Conservation (phyloP, 2,113 vertebrate genomes). For the Aegithalos caudatus region DNA sequence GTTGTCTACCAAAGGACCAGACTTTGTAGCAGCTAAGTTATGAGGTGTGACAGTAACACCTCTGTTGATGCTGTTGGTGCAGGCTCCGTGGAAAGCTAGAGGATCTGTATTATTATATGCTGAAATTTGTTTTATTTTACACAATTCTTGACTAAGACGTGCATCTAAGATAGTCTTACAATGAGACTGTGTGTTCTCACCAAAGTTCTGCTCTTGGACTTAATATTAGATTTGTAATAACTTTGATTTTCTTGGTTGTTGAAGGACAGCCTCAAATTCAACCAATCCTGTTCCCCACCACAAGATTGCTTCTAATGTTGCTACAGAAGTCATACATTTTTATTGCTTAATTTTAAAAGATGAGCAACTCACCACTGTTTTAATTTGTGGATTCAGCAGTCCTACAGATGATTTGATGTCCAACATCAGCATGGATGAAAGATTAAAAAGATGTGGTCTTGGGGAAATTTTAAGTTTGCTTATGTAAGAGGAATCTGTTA, state of each 20-base stretch:
- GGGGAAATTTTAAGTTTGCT: neutral
- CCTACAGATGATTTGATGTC: neutral
- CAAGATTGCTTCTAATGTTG: neutral
- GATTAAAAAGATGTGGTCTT: neutral
- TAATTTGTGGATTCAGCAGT: neutral
- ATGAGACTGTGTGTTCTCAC: neutral
- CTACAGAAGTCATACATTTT: neutral
- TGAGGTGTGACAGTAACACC: neutral
- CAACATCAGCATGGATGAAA: neutral
- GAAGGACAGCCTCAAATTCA: neutral
- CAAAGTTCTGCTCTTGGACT: neutral
- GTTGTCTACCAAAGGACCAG: neutral
- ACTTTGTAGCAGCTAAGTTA: neutral
- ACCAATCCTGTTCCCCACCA: neutral
- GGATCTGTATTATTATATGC: neutral
- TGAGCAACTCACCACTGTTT: neutral
- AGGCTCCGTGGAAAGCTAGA: neutral
- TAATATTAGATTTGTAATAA: neutral
- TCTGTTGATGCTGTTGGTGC: neutral
- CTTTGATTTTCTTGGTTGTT: neutral
- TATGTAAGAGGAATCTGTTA: neutral
- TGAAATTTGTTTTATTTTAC: neutral
- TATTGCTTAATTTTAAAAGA: neutral
- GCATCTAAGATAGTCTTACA: neutral
- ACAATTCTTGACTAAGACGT: neutral